phyloP scores from a whole-genome alignment of 2,888 invertebrate species.

The Trissolcus japonicus region DNA sequence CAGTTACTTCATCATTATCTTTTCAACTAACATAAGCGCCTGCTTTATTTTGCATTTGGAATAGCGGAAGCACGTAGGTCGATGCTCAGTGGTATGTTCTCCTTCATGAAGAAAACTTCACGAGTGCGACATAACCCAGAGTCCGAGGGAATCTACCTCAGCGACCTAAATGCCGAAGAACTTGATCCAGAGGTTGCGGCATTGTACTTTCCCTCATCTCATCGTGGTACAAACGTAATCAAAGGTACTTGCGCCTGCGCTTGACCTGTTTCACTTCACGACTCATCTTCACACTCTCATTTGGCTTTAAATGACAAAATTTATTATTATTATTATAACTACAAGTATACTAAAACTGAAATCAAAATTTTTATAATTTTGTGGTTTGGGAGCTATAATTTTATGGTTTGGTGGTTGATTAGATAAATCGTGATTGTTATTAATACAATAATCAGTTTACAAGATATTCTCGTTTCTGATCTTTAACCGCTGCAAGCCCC shows the following conservation, averaged over 20 bases:
- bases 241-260: conserved; percentile 68
- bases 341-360: too few relatives aligned
- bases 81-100: conserved; percentile 93
- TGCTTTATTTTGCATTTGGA: conserved; percentile 60
- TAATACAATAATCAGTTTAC: too few relatives aligned
- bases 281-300: too few relatives aligned
- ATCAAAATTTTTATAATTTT: too few relatives aligned
- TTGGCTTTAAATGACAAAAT: too few relatives aligned
- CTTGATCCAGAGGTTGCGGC: conserved; percentile 95
- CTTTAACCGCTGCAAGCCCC: too few relatives aligned
- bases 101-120: conserved; percentile 89
- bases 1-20: conserved; percentile 39
- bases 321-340: too few relatives aligned
- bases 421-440: not conserved
- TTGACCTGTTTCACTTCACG: not conserved
- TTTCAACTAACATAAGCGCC: conserved; percentile 64
- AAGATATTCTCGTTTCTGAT: too few relatives aligned
- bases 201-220: conserved; percentile 87
- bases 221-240: conserved; percentile 69
- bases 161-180: conserved; percentile 91
- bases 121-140: conserved; percentile 80
- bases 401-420: not conserved
- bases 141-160: conserved; percentile 91
- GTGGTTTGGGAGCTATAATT: too few relatives aligned
- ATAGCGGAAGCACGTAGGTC: conserved; percentile 79